These are phyloP conservation scores for Sebastiscus albofasciatus DNA, from an alignment of 2,797 vertebrate genomes.

Conservation along the genomic window DNA sequence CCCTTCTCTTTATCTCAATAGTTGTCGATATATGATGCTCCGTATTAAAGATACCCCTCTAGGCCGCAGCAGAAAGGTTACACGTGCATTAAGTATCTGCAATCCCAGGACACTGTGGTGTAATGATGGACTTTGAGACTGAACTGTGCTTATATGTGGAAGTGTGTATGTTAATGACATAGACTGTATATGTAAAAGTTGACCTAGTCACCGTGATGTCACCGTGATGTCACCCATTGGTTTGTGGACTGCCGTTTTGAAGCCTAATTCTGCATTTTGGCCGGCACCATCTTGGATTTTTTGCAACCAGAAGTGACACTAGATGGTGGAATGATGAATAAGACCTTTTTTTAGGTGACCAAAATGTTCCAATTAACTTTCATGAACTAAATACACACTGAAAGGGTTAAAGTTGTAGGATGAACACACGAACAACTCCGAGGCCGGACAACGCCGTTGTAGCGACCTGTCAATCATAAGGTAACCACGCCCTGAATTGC, in stretches of 20 bases:
- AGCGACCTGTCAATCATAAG: too few species aligned
- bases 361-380: too few species aligned
- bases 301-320: too few species aligned
- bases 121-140: slow-evolving; percentile 35
- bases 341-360: too few species aligned
- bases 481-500: too few species aligned
- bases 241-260: neutral
- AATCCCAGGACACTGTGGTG: slow-evolving; percentile 9
- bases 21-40: slow-evolving; percentile 59
- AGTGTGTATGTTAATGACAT: neutral
- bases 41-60: slow-evolving; percentile 55
- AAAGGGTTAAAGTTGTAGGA: too few species aligned
- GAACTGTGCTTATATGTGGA: neutral
- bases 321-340: too few species aligned
- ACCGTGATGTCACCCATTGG: neutral
- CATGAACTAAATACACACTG: too few species aligned
- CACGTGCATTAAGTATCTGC: neutral
- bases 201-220: neutral
- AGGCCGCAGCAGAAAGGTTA: slow-evolving; percentile 49
- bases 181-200: neutral
- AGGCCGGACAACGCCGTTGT: too few species aligned
- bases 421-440: too few species aligned
- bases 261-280: neutral
- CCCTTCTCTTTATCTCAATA: neutral
- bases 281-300: too few species aligned